phyloP scores from a whole-genome alignment of 2,113 vertebrate genomes.

The Rhinolophus sinicus region DNA sequence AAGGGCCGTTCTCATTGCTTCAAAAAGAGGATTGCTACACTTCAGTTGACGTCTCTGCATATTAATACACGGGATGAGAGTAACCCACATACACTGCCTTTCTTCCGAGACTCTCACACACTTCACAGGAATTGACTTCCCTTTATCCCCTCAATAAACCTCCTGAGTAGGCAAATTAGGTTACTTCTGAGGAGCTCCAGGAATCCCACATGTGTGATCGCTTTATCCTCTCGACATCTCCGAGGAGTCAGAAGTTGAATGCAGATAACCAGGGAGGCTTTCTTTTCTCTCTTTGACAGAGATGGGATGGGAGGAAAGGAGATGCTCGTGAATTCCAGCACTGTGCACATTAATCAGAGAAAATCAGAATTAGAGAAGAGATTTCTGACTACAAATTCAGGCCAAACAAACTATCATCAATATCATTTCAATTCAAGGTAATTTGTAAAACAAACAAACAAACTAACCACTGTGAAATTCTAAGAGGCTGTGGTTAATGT shows the following conservation, averaged over 20 bases:
- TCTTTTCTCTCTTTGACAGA: not conserved
- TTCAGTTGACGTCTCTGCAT: not conserved
- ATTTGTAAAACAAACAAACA: not conserved
- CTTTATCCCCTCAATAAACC: slow-evolving; percentile 51
- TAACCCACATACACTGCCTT: accelerated
- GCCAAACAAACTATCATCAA: not conserved
- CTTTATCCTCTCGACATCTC: slow-evolving; percentile 38
- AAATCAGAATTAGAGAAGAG: not conserved
- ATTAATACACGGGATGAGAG: not conserved
- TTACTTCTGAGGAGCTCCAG: slow-evolving; percentile 3
- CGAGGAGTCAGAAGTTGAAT: not conserved
- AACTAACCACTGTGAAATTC: not conserved
- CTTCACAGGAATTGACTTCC: slow-evolving; percentile 37
- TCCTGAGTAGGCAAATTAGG: slow-evolving; percentile 60
- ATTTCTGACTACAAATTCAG: not conserved
- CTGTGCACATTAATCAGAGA: not conserved
- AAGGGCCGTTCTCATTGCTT: not conserved
- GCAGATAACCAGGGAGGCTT: not conserved
- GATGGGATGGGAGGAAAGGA: not conserved
- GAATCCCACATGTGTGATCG: not conserved
- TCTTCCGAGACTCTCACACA: not conserved
- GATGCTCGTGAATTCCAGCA: not conserved
- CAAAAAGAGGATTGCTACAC: not conserved
- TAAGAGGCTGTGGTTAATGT: not conserved
- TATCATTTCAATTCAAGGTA: not conserved